Base-by-base conservation (phyloP, 2,888 invertebrate species). In the Ernsta delagoae region DNA sequence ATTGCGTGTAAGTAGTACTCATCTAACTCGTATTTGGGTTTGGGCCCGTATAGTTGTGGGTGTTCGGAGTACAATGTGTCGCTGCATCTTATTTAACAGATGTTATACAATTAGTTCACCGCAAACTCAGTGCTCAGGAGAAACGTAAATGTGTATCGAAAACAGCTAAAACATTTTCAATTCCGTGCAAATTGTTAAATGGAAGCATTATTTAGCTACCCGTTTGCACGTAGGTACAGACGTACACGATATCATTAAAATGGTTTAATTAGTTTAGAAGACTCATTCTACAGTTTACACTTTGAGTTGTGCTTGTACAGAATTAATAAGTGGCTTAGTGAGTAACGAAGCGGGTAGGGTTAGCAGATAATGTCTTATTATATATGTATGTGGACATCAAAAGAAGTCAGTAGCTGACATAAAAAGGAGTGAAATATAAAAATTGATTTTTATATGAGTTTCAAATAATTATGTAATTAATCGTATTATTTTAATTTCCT, bases 91-190 rank as follows among this genome's bases (percentile, higher is more conserved):
- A 67, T 45, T 67, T 48, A 57, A 56, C 56, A 48, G 39, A 67
- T 67, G 61, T 67, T 48, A 67, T 67, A 67, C 67, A 67, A 67
- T 67, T 67, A 67, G 61, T 61, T 67, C 56, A 9, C 61, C 61
- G 61, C 67, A 60, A 67, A 61, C 45, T 54, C 54, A 45, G 45
- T 54, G 39, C 56, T 54, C 24, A 36, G 9, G 56, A 61, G 66
- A 59, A 45, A 61, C 61, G 45, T 61, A 56, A 45, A 54, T 67
- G 56, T 41, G 59, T 67, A 61, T 61, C 56, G 67, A 61, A 67
- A 67, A 61, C 61, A 61, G 9, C 34, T 56, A 48, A 48, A 67
- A 45, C 67, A 31, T 43, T 61, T 43, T 54, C 54, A 24, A 24
- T 53, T 24, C 53, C 9, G 9, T 24, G 8, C 24, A 53, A 53